Base-by-base conservation (phyloP, 2,797 vertebrate species). In the Neopelma chrysocephalum region DNA sequence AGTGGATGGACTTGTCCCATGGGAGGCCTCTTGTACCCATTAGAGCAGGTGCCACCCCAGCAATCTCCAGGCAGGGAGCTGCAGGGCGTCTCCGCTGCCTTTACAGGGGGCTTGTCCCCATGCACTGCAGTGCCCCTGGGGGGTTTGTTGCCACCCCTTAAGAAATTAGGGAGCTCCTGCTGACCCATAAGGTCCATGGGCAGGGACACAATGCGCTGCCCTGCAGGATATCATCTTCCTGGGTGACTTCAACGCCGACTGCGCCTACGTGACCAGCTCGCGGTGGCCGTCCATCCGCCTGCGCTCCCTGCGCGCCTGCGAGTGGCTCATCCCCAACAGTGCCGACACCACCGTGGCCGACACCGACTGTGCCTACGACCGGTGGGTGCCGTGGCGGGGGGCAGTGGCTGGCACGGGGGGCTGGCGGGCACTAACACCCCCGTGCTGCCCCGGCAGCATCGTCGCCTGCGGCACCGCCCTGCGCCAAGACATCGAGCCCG, bases 211-310 rank as follows among this genome's bases (percentile, higher is more conserved):
- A 32, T 0, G 0, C 0, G 1, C 26, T 87, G 36, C 27, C 57
- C 70, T 1, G 1, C 96, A 99, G 99, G 97, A 99, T 96, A 97
- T 99, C 6, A 36, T 99, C 34, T 97, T 99, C 60, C 97, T 99
- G 92, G 99, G 99, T 0, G 99, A 99, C 97, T 99, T 99, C 96
- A 99, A 99, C 0, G 94, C 99, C 0, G 99, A 97, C 79, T 99
- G 99, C 92, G 98, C 4, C 36, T 99, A 99, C 3, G 98, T 99
- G 27, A 66, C 69, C 3, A 88, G 61, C 2, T 85, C 97, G 0
- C 97, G 98, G 38, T 99, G 99, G 99, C 27, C 96, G 0, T 47
- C 97, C 50, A 98, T 99, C 89, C 98, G 98, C 47, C 98, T 99
- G 91, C 98, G 98, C 94, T 99, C 98, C 2, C 98, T 98, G 5